These are phyloP conservation scores for Ardeotis arabs DNA, from an alignment of 2,113 vertebrate genomes.

Conservation along the genomic window DNA sequence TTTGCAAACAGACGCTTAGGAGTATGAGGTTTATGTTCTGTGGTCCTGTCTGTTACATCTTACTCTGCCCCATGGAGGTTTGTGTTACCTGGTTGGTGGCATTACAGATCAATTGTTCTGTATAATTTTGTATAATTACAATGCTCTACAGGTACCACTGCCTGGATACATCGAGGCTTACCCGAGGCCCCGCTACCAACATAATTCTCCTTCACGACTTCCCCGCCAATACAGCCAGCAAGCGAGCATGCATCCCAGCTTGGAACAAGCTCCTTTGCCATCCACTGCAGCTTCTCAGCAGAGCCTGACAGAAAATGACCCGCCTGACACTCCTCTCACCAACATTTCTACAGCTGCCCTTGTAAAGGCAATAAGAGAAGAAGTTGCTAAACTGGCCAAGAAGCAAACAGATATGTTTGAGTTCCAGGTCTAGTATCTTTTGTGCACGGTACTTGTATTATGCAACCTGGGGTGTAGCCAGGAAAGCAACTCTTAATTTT, in stretches of 20 bases:
- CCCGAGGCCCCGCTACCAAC: conserved; percentile 89
- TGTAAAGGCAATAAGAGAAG: conserved; percentile 94
- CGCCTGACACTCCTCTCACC: conserved; percentile 82
- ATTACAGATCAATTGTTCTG: background rate
- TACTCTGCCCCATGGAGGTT: fast-evolving
- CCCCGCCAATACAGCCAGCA: conserved; percentile 89
- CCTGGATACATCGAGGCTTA: conserved; percentile 97
- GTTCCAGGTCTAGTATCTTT: conserved; percentile 83
- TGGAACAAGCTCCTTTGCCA: conserved; percentile 79
- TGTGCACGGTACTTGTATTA: background rate
- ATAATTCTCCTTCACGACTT: conserved; percentile 84
- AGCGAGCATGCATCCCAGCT: conserved; percentile 72
- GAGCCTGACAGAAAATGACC: conserved; percentile 86
- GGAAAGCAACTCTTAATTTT: background rate
- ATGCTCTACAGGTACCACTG: conserved; percentile 85
- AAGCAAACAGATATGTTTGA: conserved; percentile 98
- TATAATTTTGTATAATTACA: background rate
- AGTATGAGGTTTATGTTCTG: background rate
- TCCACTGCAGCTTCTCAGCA: conserved; percentile 84
- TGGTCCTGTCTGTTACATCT: background rate
- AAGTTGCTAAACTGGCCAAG: conserved; percentile 97
- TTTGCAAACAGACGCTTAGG: background rate
- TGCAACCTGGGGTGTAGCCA: background rate
- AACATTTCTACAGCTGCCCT: conserved; percentile 95
- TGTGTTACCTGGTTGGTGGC: background rate